Evolutionary conservation across 1,140 invertebrate species (phyloP).

Genomic region (Octopus bimaculoides): DNA sequence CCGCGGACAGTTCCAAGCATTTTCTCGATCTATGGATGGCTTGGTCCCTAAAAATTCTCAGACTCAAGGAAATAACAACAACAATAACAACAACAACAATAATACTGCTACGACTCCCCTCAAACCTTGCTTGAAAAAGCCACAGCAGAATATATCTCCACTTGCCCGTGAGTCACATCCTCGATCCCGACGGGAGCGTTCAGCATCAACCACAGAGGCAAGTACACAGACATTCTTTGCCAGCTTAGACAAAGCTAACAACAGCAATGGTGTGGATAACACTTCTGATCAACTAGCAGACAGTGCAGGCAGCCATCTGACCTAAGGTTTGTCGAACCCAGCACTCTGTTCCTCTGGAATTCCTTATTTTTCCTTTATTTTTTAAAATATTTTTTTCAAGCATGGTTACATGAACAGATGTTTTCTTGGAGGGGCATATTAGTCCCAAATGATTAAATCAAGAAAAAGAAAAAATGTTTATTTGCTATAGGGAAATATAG

Average conservation of each 20-base stretch:
- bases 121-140: neutral
- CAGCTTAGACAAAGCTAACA: neutral
- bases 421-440: too few relatives aligned
- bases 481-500: too few relatives aligned
- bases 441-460: too few relatives aligned
- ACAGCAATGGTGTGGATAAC: neutral
- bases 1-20: slow-evolving; percentile 44
- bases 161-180: neutral
- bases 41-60: slow-evolving; percentile 51
- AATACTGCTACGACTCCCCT: neutral
- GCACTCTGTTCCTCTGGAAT: too few relatives aligned
- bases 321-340: too few relatives aligned
- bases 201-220: slow-evolving; percentile 4
- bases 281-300: too few relatives aligned
- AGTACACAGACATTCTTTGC: slow-evolving; percentile 11
- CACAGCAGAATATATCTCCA: neutral
- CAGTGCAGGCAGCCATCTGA: too few relatives aligned
- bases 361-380: too few relatives aligned
- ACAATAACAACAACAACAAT: neutral
- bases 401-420: too few relatives aligned
- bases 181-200: neutral
- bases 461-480: too few relatives aligned
- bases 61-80: neutral
- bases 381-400: too few relatives aligned
- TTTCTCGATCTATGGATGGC: slow-evolving; percentile 62